Evolutionary conservation across 2,888 invertebrate genomes (phyloP), one percentile per base, ranked within the genome.

Genomic region (Folsomia manolachei): DNA sequence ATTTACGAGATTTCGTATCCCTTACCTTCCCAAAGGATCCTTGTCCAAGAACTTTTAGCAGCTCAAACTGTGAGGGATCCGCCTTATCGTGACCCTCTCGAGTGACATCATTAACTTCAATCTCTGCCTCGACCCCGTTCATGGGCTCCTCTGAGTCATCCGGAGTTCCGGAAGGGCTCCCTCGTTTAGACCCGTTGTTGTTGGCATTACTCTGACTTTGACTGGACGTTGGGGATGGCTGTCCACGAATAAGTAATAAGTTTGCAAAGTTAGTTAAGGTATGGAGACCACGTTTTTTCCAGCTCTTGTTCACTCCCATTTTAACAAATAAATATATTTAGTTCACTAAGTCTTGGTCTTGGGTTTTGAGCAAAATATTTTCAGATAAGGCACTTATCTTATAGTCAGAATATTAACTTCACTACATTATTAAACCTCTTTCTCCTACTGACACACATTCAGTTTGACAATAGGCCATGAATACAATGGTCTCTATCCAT

Each of bases 21-120:
- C 82, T 77, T 80, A 97, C 97, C 88, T 97, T 97, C 78, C 97
- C 97, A 86, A 98, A 98, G 53, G 97, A 97, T 71, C 95, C 96
- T 86, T 95, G 95, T 51, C 97, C 96, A 9, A 97, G 89, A 18
- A 99, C 97, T 86, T 97, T 97, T 81, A 99, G 90, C 78, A 99
- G 87, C 85, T 98, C 97, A 86, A 99, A 99, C 83, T 99, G 95
- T 70, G 93, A 91, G 1, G 97, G 95, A 83, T 97, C 95, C 2
- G 96, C 97, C 83, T 93, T 94, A 64, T 97, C 95, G 82, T 93
- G 93, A 1, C 97, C 97, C 84, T 95, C 94, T 83, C 93, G 91
- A 63, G 94, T 90, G 68, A 98, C 90, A 86, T 95, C 96, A 78
- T 90, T 91, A 71, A 98, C 87, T 85, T 97, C 97, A 81, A 97